Conservation (phyloP, 2,113 vertebrate species). For the Toxostoma redivivum region DNA sequence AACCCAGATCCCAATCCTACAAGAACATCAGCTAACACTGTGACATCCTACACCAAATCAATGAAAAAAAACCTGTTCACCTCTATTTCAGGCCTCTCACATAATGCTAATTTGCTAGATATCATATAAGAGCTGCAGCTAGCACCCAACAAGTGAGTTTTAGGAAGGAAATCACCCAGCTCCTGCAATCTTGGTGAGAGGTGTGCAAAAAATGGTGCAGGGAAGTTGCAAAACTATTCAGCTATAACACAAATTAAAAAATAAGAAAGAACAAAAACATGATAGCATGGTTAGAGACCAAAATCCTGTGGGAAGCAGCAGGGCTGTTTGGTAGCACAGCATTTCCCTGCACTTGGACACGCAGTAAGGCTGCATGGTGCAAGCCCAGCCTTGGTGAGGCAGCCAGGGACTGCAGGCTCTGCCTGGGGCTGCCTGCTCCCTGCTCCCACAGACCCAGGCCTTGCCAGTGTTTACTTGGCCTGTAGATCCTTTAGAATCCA, state of each 20-base stretch:
- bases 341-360: not conserved
- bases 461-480: not conserved
- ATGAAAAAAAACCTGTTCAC: not conserved
- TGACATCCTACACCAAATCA: not conserved
- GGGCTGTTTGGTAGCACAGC: not conserved
- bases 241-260: not conserved
- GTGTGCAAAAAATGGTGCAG: not conserved
- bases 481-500: not conserved
- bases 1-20: not conserved
- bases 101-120: not conserved
- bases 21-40: not conserved
- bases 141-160: not conserved
- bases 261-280: not conserved
- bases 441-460: not conserved
- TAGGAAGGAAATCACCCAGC: not conserved
- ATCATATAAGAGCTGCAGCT: not conserved
- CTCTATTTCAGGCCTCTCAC: not conserved
- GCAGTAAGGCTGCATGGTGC: not conserved
- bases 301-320: not conserved
- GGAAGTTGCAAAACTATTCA: not conserved
- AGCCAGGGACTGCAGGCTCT: not conserved
- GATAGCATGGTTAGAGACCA: not conserved
- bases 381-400: not conserved
- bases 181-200: not conserved
- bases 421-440: not conserved